Base-by-base conservation (phyloP, 2,113 vertebrate species). In the Planiliza haematocheilus region DNA sequence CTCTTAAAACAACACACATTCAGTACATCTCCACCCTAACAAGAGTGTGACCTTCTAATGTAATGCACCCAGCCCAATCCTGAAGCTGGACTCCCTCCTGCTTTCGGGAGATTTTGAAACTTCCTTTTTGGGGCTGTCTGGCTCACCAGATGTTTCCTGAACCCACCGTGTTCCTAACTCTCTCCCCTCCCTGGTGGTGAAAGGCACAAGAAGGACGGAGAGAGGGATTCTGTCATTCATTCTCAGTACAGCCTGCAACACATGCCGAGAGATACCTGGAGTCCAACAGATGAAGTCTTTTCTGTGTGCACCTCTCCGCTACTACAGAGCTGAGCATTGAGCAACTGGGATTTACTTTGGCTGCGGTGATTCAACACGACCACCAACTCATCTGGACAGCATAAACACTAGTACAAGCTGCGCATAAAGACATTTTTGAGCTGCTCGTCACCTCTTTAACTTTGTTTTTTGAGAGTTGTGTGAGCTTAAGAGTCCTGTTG, bases 51-150 rank as follows among this genome's bases (percentile, higher is more conserved):
- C 88, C 86, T 86, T 83, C 69, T 41, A 70, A 30, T 61, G 58
- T 70, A 49, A 52, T 60, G 52, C 50, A 57, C 80, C 71, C 85
- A 74, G 74, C 85, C 65, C 64, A 58, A 14, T 63, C 69, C 72
- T 76, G 56, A 74, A 80, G 79, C 89, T 84, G 89, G 89, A 93
- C 94, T 95, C 68, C 95, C 77, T 84, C 86, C 86, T 74, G 70
- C 79, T 95, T 95, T 95, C 92, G 93, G 93, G 94, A 93, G 93
- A 94, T 95, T 95, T 88, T 57, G 91, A 95, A 96, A 96, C 95
- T 96, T 95, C 96, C 96, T 93, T 91, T 94, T 91, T 75, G 51
- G 84, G 93, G 76, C 91, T 92, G 95, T 95, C 95, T 92, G 90
- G 92, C 92, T 70, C 94, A 92, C 94, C 95, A 95, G 96, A 92